phyloP scores from a whole-genome alignment of 2,888 invertebrate species.

The Limnephilus lunatus region DNA sequence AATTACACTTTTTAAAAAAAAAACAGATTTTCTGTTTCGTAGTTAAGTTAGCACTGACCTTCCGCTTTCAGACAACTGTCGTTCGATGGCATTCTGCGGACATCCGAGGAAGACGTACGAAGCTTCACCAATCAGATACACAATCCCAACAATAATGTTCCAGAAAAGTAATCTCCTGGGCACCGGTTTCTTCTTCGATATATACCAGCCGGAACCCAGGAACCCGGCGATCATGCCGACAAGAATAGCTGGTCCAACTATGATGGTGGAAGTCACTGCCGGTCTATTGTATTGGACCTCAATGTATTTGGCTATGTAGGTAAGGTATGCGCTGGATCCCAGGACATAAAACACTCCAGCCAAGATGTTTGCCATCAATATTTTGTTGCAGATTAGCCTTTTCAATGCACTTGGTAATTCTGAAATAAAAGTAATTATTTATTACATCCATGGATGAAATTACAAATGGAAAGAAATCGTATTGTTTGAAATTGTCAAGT shows the following conservation, averaged over 20 bases:
- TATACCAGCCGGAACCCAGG: slow-evolving; percentile 78
- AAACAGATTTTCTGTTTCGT: not conserved
- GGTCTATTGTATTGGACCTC: slow-evolving; percentile 84
- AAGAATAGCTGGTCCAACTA: slow-evolving; percentile 80
- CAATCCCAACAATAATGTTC: slow-evolving; percentile 79
- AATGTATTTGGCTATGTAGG: slow-evolving; percentile 85
- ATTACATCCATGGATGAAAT: not conserved
- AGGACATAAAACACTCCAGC: slow-evolving; percentile 82
- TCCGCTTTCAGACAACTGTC: slow-evolving; percentile 54
- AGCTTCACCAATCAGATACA: slow-evolving; percentile 76
- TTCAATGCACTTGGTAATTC: slow-evolving; percentile 79
- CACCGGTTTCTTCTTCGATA: slow-evolving; percentile 79
- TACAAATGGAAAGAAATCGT: slow-evolving; percentile 47
- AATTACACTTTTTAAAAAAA: not conserved
- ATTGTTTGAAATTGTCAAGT: not conserved
- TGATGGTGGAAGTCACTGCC: slow-evolving; percentile 81
- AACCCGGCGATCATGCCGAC: slow-evolving; percentile 80
- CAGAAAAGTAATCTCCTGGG: slow-evolving; percentile 79
- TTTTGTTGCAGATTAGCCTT: slow-evolving; percentile 80
- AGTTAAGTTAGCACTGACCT: slow-evolving; percentile 52
- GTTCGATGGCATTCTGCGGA: slow-evolving; percentile 67
- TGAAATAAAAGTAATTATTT: slow-evolving; percentile 61
- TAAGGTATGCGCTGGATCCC: slow-evolving; percentile 81
- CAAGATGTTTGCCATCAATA: slow-evolving; percentile 81
- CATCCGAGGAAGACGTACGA: slow-evolving; percentile 79